These are phyloP conservation scores for Peromyscus melanophrys DNA, from an alignment of 2,797 vertebrate species.

Conservation along the genomic window DNA sequence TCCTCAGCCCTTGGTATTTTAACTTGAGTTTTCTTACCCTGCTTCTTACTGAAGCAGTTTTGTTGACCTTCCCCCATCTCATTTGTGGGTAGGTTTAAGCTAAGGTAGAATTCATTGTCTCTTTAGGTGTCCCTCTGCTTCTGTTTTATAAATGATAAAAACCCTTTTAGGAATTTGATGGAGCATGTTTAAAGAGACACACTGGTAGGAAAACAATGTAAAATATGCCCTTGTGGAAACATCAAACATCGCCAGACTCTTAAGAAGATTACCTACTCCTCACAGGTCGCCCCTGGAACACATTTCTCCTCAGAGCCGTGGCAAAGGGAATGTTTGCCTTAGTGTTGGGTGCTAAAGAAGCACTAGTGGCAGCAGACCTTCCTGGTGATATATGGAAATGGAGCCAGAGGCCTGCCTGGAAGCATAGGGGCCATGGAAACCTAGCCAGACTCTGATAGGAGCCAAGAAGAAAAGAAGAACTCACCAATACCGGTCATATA, in stretches of 20 bases:
- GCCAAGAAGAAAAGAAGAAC: background rate
- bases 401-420: background rate
- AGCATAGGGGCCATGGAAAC: background rate
- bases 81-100: background rate
- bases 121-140: background rate
- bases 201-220: background rate
- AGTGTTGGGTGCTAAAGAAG: background rate
- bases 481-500: background rate
- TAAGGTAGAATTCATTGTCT: background rate
- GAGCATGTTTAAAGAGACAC: background rate
- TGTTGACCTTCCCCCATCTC: background rate
- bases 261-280: background rate
- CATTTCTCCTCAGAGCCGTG: background rate
- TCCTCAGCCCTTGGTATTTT: background rate
- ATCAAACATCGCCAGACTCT: background rate
- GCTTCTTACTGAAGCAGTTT: background rate
- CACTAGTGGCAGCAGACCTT: background rate
- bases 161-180: background rate
- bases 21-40: background rate
- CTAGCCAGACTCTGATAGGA: background rate
- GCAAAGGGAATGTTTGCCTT: background rate
- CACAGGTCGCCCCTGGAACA: background rate
- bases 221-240: background rate
- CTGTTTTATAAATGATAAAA: slow-evolving; percentile 36
- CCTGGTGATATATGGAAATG: background rate